Percentiles rank a stretch among this genome's conserved stretches.
phyloP scores from a whole-genome alignment of 2,888 invertebrate genomes.

The Tillus elongatus region DNA sequence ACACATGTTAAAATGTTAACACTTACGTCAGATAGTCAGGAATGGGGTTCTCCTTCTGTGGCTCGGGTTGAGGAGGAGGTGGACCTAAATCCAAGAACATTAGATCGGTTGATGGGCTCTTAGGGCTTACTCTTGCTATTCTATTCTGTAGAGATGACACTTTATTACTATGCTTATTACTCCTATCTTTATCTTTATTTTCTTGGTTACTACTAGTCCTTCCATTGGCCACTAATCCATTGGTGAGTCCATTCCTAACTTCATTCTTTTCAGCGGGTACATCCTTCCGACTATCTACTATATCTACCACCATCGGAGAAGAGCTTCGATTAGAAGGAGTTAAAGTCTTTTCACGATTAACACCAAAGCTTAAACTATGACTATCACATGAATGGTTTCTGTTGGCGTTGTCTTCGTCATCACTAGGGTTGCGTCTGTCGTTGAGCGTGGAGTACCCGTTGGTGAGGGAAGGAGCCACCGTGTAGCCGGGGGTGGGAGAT shows the following conservation, averaged over 20 bases:
- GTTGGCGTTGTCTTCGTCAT: constrained; percentile 28
- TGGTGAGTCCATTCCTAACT: constrained; percentile 23
- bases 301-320: constrained; percentile 2
- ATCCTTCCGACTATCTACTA: constrained; percentile 27
- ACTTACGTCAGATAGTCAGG: constrained; percentile 52
- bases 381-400: constrained; percentile 38
- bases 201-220: constrained; percentile 10
- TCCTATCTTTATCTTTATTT: constrained; percentile 13
- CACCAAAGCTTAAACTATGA: constrained; percentile 35
- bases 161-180: constrained; percentile 25
- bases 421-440: constrained; percentile 32
- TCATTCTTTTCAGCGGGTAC: constrained; percentile 24
- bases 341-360: constrained; percentile 32
- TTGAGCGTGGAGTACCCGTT: constrained; percentile 29
- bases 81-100: too few relatives aligned
- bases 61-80: too few relatives aligned
- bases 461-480: constrained; percentile 11
- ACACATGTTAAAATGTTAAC: background rate
- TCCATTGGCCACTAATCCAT: constrained; percentile 18
- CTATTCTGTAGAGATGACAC: constrained; percentile 30
- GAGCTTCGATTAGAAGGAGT: background rate
- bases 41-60: constrained; percentile 31
- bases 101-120: constrained; percentile 37
- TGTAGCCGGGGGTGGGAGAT: constrained; percentile 16
- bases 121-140: constrained; percentile 37